Conservation (phyloP, 2,797 vertebrate genomes). For the Bucorvus abyssinicus region DNA sequence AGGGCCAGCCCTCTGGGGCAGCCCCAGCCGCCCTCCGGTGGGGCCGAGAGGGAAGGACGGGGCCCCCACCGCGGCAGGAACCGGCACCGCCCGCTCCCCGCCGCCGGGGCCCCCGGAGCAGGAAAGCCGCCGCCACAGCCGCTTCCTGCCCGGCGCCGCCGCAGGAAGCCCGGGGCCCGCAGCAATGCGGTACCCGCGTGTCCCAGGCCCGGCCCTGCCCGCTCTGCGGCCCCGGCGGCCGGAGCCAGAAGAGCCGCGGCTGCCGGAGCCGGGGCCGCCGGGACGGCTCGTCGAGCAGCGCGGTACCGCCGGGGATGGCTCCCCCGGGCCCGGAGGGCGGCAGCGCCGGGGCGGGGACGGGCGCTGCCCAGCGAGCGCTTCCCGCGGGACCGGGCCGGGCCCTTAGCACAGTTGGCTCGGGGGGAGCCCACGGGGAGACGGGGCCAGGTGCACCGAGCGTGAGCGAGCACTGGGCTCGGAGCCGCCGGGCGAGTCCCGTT, state of each 20-base stretch:
- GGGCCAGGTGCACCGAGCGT: background rate
- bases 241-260: background rate
- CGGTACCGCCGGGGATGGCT: background rate
- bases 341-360: background rate
- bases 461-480: background rate
- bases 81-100: background rate
- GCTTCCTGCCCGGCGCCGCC: constrained; percentile 9
- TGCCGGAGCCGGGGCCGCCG: no score
- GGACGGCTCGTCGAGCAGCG: no score
- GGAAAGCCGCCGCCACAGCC: background rate
- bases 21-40: background rate
- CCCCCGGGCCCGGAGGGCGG: background rate
- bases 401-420: no score
- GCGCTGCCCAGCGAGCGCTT: background rate
- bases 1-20: background rate
- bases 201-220: background rate
- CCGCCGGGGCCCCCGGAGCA: background rate
- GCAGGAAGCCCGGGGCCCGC: background rate
- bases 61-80: background rate
- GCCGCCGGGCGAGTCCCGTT: background rate
- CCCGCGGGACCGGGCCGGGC: background rate
- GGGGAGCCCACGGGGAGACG: background rate
- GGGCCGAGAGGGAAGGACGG: background rate
- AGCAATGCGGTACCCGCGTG: background rate
- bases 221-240: background rate